Conservation (phyloP, 2,888 invertebrate genomes). For the Volucella inanis region DNA sequence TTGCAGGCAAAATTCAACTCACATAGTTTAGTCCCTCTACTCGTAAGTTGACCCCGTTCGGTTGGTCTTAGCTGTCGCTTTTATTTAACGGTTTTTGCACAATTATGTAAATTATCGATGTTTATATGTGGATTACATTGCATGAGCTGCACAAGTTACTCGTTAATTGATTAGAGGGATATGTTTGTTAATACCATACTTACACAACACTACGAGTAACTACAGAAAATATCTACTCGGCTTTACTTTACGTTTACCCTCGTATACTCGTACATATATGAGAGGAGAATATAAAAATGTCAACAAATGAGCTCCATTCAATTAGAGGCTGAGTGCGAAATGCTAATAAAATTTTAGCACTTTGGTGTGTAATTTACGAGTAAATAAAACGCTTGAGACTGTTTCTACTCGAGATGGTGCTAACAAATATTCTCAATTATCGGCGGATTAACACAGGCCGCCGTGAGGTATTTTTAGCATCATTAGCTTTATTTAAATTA, state of each 20-base stretch:
- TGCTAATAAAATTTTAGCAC: slow-evolving; percentile 74
- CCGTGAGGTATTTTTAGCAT: slow-evolving; percentile 65
- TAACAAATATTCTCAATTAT: slow-evolving; percentile 66
- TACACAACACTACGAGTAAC: slow-evolving; percentile 22
- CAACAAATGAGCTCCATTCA: slow-evolving; percentile 72
- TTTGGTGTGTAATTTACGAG: slow-evolving; percentile 69
- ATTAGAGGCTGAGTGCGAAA: slow-evolving; percentile 73
- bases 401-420: slow-evolving; percentile 47
- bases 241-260: not conserved
- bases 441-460: slow-evolving; percentile 56
- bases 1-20: slow-evolving; percentile 47
- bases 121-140: slow-evolving; percentile 67
- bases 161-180: slow-evolving; percentile 70
- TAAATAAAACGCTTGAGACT: slow-evolving; percentile 66
- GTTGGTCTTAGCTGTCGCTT: not conserved
- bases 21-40: slow-evolving; percentile 8
- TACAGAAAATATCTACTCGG: not conserved
- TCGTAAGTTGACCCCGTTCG: not conserved
- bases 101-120: slow-evolving; percentile 71
- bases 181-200: slow-evolving; percentile 48
- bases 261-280: no score
- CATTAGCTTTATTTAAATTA: slow-evolving; percentile 68
- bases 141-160: slow-evolving; percentile 51
- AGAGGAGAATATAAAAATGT: slow-evolving; percentile 57
- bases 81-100: slow-evolving; percentile 33